phyloP scores from a whole-genome alignment of 2,888 invertebrate genomes.

The Drosophila fulvimacula region DNA sequence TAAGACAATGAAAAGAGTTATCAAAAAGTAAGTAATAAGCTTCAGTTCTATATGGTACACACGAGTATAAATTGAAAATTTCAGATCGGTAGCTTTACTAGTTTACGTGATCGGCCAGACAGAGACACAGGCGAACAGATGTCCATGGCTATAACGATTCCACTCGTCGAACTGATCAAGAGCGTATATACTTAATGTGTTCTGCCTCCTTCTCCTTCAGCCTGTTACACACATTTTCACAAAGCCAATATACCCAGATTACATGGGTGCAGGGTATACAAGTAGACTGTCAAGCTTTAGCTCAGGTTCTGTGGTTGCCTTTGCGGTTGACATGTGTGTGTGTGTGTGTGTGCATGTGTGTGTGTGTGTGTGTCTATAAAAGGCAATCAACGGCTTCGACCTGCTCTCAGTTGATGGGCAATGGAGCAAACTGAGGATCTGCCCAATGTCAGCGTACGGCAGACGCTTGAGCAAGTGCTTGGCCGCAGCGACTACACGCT shows the following conservation, averaged over 20 bases:
- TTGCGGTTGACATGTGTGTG: not conserved
- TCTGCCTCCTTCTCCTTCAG: not conserved
- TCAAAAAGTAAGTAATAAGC: too few species aligned
- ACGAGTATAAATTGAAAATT: too few species aligned
- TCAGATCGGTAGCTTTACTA: too few species aligned
- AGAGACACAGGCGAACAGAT: too few species aligned
- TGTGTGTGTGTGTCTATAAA: conserved; percentile 2
- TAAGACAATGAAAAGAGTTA: too few species aligned
- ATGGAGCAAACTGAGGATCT: conserved; percentile 32
- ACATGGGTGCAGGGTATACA: not conserved
- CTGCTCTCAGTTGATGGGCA: not conserved
- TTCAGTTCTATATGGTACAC: too few species aligned
- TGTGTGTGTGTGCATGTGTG: too few species aligned
- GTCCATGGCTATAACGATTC: not conserved
- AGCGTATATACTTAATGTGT: too few species aligned
- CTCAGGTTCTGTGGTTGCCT: conserved; percentile 4
- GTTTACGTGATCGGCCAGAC: too few species aligned
- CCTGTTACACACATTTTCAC: too few species aligned
- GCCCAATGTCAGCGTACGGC: conserved; percentile 65
- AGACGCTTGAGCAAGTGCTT: conserved; percentile 60
- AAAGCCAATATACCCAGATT: not conserved
- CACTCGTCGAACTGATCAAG: not conserved
- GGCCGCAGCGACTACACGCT: conserved; percentile 49
- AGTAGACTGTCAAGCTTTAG: not conserved
- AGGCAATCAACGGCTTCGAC: not conserved